These are phyloP conservation scores for Morone chrysops DNA, from an alignment of 2,113 vertebrate species.

Conservation along the genomic window DNA sequence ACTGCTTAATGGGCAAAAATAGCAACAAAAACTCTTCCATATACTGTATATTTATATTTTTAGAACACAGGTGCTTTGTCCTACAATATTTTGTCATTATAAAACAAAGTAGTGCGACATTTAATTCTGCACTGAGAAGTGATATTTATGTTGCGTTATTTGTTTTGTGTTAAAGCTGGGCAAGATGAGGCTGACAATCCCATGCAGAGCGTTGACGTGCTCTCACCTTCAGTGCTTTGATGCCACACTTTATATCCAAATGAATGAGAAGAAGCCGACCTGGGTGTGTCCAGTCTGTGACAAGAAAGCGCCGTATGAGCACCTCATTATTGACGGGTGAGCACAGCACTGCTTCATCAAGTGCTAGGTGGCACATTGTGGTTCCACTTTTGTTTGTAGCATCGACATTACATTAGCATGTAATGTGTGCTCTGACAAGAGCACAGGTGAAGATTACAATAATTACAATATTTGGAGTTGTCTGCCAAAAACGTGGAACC, in stretches of 20 bases:
- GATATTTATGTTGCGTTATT: constrained; percentile 8
- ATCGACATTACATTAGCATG: not conserved
- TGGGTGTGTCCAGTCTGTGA: constrained; percentile 99
- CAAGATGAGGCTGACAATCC: constrained; percentile 98
- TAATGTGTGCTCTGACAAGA: not conserved
- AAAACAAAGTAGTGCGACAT: not conserved
- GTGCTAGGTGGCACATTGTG: not conserved
- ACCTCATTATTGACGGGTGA: constrained; percentile 96
- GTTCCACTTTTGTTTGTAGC: not conserved
- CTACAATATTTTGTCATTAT: not conserved
- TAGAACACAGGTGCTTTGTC: not conserved
- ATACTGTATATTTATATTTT: not conserved
- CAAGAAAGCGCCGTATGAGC: constrained; percentile 97
- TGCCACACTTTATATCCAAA: constrained; percentile 97
- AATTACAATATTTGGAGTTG: not conserved
- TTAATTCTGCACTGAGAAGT: not conserved
- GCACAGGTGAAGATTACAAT: too few species aligned
- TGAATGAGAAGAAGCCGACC: constrained; percentile 98
- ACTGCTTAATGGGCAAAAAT: too few species aligned
- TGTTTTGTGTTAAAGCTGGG: constrained; percentile 86
- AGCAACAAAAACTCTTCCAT: too few species aligned
- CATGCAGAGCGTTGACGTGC: constrained; percentile 94
- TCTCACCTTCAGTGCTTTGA: constrained; percentile 98
- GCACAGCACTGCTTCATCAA: constrained; percentile 40
- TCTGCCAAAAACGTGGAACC: not conserved